A percentile compares a stretch with the other conserved stretches of the same genome.
Evolutionary conservation across 2,113 vertebrate species (phyloP).

Genomic region (Cygnus atratus): DNA sequence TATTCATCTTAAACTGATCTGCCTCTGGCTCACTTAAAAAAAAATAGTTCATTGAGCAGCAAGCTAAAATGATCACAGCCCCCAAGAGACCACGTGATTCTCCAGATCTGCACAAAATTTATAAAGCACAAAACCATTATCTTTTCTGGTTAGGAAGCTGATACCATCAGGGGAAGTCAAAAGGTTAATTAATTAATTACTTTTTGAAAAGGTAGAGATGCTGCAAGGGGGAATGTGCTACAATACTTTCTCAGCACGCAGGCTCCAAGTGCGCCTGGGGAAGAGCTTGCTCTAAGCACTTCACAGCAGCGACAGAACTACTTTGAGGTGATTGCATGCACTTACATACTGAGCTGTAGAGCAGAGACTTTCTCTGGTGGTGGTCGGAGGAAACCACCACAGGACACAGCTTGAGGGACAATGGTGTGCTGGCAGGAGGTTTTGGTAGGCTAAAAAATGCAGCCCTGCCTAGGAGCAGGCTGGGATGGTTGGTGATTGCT

Average conservation of each 20-base stretch:
- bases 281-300: background rate
- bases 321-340: background rate
- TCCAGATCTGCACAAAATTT: background rate
- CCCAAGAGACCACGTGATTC: background rate
- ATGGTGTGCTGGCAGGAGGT: no score
- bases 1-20: conserved; percentile 2
- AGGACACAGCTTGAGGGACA: background rate
- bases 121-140: background rate
- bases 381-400: background rate
- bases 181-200: conserved; percentile 13
- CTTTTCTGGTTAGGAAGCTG: background rate
- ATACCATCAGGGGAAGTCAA: background rate
- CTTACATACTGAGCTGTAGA: background rate
- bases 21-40: background rate
- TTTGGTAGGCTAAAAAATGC: background rate
- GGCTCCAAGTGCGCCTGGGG: background rate
- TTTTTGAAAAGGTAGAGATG: background rate
- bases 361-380: background rate
- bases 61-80: background rate
- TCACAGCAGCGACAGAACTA: background rate
- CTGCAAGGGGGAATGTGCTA: background rate
- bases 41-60: background rate
- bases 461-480: background rate
- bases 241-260: background rate
- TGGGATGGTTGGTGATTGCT: background rate